These are phyloP conservation scores for Drosophila nigromelanica DNA, from an alignment of 1,140 invertebrate genomes.

Conservation along the genomic window DNA sequence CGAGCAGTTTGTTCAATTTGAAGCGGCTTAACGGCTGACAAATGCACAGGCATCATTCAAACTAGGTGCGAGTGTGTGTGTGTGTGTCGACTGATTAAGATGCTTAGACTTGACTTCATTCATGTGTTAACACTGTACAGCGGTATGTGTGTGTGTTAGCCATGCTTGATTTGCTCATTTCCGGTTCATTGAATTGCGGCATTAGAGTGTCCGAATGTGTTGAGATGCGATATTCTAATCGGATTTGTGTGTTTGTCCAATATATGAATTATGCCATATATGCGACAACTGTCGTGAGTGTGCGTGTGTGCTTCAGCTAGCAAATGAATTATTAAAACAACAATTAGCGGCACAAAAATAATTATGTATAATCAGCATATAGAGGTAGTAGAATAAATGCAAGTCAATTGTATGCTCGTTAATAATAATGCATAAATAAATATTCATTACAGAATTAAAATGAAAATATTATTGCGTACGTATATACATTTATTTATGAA, in stretches of 20 bases:
- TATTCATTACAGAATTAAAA: constrained; percentile 21
- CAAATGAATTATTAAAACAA: constrained; percentile 62
- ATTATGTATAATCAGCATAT: constrained; percentile 43
- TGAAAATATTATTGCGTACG: constrained; percentile 1
- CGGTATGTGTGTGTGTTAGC: constrained; percentile 27
- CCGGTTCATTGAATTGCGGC: constrained; percentile 66
- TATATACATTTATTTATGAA: neutral
- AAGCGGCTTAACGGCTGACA: constrained; percentile 50
- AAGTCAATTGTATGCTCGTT: constrained; percentile 17
- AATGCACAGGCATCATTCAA: constrained; percentile 50
- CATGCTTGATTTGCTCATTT: constrained; percentile 75
- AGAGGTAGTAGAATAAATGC: constrained; percentile 15
- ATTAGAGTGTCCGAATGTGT: constrained; percentile 48
- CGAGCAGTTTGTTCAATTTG: constrained; percentile 46
- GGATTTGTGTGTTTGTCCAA: constrained; percentile 61
- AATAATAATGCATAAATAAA: constrained; percentile 23
- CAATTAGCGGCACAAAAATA: constrained; percentile 60
- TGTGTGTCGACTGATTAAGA: constrained; percentile 59
- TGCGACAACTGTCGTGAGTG: constrained; percentile 14
- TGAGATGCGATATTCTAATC: constrained; percentile 70
- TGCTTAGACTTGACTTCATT: constrained; percentile 71
- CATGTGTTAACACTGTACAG: constrained; percentile 59
- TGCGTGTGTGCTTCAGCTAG: constrained; percentile 3
- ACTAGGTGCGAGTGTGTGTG: constrained; percentile 8
- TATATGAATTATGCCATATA: constrained; percentile 47